These are phyloP conservation scores for Barbus barbus DNA, from an alignment of 2,113 vertebrate genomes.

Conservation along the genomic window DNA sequence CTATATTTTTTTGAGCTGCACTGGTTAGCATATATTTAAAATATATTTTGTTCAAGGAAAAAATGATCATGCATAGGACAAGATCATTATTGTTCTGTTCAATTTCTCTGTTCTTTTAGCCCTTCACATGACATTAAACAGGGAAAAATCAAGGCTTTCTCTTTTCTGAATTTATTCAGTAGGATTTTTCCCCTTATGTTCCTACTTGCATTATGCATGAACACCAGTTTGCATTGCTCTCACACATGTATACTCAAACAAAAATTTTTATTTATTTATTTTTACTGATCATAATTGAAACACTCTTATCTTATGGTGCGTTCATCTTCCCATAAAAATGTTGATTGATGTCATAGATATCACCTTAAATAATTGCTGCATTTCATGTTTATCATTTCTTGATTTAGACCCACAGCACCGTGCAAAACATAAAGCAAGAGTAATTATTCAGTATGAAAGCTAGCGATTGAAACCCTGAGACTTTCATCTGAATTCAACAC, in stretches of 20 bases:
- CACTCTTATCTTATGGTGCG: not conserved
- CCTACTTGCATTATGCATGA: not conserved
- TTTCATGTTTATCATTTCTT: constrained; percentile 19
- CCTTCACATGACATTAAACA: not conserved
- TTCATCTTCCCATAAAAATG: not conserved
- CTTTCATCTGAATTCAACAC: constrained; percentile 27
- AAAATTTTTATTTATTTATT: too few relatives aligned
- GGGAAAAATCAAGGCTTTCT: not conserved
- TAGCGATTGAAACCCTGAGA: not conserved
- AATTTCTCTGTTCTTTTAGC: not conserved
- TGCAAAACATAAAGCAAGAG: not conserved
- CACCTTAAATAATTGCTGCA: constrained; percentile 10
- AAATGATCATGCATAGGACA: not conserved
- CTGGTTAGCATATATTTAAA: too few relatives aligned
- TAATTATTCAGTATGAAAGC: constrained; percentile 29
- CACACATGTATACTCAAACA: not conserved
- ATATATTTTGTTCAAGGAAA: too few relatives aligned
- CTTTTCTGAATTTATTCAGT: not conserved
- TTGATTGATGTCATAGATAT: not conserved
- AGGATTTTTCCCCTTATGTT: not conserved
- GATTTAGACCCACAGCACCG: constrained; percentile 7
- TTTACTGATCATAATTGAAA: too few relatives aligned
- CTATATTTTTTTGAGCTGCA: too few relatives aligned
- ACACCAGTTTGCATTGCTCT: not conserved
- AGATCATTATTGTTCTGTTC: not conserved